Evolutionary conservation across 2,888 invertebrate genomes (phyloP).

Genomic region (Dolichomitus sp.): DNA sequence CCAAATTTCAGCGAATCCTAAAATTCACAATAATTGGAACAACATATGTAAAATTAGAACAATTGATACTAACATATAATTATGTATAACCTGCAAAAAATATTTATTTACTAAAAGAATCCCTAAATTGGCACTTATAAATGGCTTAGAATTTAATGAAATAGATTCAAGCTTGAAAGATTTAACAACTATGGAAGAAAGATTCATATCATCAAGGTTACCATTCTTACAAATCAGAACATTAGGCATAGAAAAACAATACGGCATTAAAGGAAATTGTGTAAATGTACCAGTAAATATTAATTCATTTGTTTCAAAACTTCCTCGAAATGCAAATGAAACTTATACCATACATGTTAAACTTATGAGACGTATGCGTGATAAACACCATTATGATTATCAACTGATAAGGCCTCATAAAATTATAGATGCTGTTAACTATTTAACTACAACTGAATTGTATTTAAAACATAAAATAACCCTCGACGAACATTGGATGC

Average conservation of each 20-base stretch:
- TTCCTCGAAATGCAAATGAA: conserved; percentile 60
- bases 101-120: conserved; percentile 47
- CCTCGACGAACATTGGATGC: conserved; percentile 40
- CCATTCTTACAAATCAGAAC: conserved; percentile 64
- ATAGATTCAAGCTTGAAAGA: conserved; percentile 51
- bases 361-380: neutral
- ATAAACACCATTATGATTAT: conserved; percentile 53
- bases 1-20: conserved; percentile 23
- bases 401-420: conserved; percentile 53
- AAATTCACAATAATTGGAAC: conserved; percentile 45
- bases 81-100: conserved; percentile 56
- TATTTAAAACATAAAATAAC: conserved; percentile 57
- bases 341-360: neutral
- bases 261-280: conserved; percentile 63
- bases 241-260: conserved; percentile 60
- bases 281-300: conserved; percentile 66
- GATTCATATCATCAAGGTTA: conserved; percentile 62
- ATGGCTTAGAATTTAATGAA: conserved; percentile 61
- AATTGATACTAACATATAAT: conserved; percentile 27
- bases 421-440: conserved; percentile 47
- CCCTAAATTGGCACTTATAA: conserved; percentile 54
- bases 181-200: conserved; percentile 61
- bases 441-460: conserved; percentile 52
- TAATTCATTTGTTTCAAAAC: conserved; percentile 59
- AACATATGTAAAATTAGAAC: conserved; percentile 50